Conservation (phyloP, 2,797 vertebrate species). For the Melanitta fusca region DNA sequence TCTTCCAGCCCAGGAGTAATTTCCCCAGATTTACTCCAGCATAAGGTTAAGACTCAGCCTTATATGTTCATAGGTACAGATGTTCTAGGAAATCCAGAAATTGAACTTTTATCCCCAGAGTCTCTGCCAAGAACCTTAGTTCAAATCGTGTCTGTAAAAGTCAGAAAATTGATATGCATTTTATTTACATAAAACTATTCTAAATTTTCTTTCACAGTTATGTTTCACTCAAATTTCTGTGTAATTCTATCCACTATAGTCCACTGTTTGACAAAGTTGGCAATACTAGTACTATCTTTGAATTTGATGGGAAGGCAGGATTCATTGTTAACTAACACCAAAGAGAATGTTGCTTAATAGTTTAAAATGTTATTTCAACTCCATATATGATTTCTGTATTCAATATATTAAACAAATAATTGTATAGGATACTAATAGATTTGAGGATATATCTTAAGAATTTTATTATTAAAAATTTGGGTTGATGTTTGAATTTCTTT, state of each 20-base stretch:
- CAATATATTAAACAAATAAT: neutral
- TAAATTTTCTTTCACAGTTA: neutral
- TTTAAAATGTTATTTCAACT: neutral
- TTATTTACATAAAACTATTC: neutral
- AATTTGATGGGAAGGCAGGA: neutral
- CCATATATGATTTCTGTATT: neutral
- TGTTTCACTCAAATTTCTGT: neutral
- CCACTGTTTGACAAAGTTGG: neutral
- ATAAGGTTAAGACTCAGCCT: neutral
- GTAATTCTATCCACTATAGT: neutral
- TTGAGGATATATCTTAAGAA: neutral
- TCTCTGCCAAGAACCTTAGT: neutral
- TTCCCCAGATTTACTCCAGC: neutral
- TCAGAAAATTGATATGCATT: neutral
- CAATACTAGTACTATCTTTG: too few relatives aligned
- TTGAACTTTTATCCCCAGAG: rapidly evolving
- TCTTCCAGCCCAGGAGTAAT: neutral
- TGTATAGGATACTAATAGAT: neutral
- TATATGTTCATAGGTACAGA: neutral
- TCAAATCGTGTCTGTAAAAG: neutral
- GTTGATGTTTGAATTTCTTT: neutral
- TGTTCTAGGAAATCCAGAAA: neutral
- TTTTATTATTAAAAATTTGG: neutral
- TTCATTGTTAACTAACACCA: neutral
- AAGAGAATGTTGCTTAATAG: neutral